These are phyloP conservation scores for Pipra filicauda DNA, from an alignment of 2,113 vertebrate genomes.

Conservation along the genomic window DNA sequence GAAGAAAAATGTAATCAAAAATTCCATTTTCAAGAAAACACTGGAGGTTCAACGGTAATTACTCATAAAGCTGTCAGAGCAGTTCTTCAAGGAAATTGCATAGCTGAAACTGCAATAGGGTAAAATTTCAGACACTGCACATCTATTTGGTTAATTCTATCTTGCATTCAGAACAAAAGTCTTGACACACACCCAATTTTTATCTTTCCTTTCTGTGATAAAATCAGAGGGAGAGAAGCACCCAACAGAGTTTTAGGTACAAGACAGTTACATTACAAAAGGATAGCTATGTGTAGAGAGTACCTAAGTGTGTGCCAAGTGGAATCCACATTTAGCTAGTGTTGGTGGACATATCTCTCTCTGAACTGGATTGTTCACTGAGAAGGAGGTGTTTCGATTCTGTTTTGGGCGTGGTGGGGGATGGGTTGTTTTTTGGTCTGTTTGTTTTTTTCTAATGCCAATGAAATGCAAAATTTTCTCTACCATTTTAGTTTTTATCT, in stretches of 20 bases:
- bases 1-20: background rate
- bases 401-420: rapidly evolving
- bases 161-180: background rate
- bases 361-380: background rate
- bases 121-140: background rate
- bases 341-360: background rate
- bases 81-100: background rate
- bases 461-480: background rate
- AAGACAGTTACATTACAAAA: background rate
- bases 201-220: background rate
- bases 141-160: background rate
- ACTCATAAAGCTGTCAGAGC: background rate
- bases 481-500: background rate
- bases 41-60: background rate
- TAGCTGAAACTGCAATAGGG: background rate
- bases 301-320: too few relatives aligned
- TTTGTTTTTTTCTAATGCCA: background rate
- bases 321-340: background rate
- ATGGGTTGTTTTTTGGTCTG: background rate
- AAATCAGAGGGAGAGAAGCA: background rate
- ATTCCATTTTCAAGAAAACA: background rate
- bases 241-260: background rate
- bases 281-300: background rate
- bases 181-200: background rate
- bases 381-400: background rate